Evolutionary conservation across 2,113 vertebrate genomes (phyloP).

Genomic region (Trichomycterus rosablanca): DNA sequence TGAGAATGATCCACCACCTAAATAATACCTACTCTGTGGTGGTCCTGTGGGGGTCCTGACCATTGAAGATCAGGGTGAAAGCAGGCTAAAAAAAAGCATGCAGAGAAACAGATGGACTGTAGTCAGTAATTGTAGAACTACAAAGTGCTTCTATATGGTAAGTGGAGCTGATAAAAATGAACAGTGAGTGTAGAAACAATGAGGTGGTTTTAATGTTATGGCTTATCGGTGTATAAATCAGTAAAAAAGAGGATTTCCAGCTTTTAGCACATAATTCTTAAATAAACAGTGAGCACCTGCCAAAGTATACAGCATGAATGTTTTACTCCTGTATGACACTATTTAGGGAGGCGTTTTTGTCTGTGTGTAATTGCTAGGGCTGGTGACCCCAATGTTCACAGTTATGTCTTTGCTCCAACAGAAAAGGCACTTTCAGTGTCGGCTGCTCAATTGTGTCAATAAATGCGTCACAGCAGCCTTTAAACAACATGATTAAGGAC

Average conservation of each 20-base stretch:
- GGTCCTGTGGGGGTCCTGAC: no score
- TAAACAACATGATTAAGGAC: slow-evolving; percentile 4
- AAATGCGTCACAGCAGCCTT: background rate
- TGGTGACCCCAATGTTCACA: background rate
- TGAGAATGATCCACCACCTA: no score
- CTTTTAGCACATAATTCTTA: background rate
- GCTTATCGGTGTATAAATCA: no score
- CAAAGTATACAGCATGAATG: slow-evolving; percentile 1
- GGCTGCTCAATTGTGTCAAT: background rate
- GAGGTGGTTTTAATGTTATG: no score
- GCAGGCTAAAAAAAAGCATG: no score
- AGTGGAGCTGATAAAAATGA: no score
- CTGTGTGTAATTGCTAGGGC: background rate
- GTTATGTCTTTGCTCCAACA: slow-evolving; percentile 1
- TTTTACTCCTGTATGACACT: slow-evolving; percentile 2
- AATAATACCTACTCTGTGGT: no score
- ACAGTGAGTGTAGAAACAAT: no score
- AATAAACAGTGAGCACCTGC: slow-evolving; percentile 1
- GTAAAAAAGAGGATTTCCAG: background rate
- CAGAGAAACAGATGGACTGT: no score
- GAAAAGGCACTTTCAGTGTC: slow-evolving; percentile 1
- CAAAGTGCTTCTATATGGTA: no score
- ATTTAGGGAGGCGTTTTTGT: slow-evolving; percentile 20
- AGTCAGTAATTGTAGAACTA: no score
- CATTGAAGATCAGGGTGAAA: no score